Conservation (phyloP, 2,888 invertebrate species). For the Geophilus truncorum region DNA sequence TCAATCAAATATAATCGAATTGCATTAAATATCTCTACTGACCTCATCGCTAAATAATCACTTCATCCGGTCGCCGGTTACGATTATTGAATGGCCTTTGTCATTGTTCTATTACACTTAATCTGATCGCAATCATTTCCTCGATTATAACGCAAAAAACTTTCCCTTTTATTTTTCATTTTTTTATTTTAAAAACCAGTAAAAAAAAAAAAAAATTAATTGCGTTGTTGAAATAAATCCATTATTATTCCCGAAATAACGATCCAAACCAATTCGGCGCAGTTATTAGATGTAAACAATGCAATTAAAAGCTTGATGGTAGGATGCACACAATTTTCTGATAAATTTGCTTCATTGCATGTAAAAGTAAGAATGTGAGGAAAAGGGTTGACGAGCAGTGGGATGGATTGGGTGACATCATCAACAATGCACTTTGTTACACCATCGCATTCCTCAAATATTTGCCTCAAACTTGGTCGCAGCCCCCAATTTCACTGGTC, state of each 20-base stretch:
- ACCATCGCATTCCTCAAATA: not conserved
- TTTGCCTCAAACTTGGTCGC: not conserved
- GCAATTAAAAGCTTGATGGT: not conserved
- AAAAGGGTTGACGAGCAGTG: not conserved
- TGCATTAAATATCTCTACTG: no score
- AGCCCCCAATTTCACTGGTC: slow-evolving; percentile 10
- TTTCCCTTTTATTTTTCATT: no score
- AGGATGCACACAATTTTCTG: not conserved
- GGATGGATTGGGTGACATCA: not conserved
- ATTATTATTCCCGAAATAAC: not conserved
- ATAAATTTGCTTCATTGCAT: not conserved
- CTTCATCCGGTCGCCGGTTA: no score
- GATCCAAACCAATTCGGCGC: not conserved
- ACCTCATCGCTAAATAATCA: no score
- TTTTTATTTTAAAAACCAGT: no score
- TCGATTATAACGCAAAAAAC: no score
- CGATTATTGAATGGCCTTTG: no score
- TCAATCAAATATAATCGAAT: no score
- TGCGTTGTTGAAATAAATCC: not conserved
- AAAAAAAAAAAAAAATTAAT: no score
- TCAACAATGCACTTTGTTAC: not conserved
- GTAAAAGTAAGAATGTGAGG: not conserved
- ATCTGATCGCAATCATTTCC: no score
- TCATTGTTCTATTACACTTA: no score
- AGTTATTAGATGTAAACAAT: not conserved